Base-by-base conservation (phyloP, 1,140 invertebrate species). In the Procambarus virginalis region DNA sequence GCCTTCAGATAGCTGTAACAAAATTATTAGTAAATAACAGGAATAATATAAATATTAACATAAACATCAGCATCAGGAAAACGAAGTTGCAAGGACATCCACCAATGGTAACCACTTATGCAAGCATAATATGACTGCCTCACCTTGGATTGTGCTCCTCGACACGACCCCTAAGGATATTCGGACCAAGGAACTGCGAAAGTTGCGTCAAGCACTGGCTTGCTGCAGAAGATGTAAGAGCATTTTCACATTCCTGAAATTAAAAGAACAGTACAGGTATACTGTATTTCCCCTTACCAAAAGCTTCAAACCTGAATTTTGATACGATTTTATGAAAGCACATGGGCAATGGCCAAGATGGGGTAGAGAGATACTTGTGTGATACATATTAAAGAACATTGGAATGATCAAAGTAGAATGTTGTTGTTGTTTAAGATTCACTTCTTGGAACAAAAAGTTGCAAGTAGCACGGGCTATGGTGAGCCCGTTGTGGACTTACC, bases 81-180 rank as follows among this genome's bases (percentile, higher is more conserved):
- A n/a, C 14, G 0, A 68, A 20, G 20, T 17, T 68, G 12, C 20
- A 34, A 34, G 64, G 14, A 68, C 10, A 68, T 70, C 49, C 14
- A 6, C 1, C 1, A 48, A 6, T 48, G 3, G 14, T 68, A n/a
- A 14, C 14, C n/a, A 34, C 48, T 73, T 70, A 6, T 60, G 10
- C 17, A 68, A 20, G 22, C 48, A 45, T 20, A 22, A 20, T 5
- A n/a, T 48, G 9, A 55, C 17, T 3, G 3, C 45, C 64, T 82
- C 46, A 95, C 94, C 93, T 93, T 58, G 95, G 94, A 93, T 95
- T 94, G 92, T 94, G 94, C 76, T 94, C 94, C 92, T 95, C 94
- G 17, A 95, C 94, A 89, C 95, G 93, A 3, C 94, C 94, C 79
- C 94, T 92, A 6, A 95, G 92, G 81, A 95, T 95, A 75, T 93